phyloP scores from a whole-genome alignment of 2,888 invertebrate genomes.

The Microplitis deprimator region DNA sequence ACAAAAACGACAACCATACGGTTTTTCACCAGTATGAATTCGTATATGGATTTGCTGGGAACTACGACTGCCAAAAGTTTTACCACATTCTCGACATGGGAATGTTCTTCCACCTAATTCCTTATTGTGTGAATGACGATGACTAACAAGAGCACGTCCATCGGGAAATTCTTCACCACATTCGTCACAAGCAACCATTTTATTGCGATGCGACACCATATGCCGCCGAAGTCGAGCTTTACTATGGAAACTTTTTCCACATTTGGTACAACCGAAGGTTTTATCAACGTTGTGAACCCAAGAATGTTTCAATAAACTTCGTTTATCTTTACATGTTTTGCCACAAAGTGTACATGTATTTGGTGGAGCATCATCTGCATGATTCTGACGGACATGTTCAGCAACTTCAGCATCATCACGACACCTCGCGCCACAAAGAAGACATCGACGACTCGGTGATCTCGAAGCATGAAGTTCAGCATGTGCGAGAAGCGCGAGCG shows the following conservation, averaged over 20 bases:
- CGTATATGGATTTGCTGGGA: constrained; percentile 90
- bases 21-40: constrained; percentile 88
- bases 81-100: constrained; percentile 87
- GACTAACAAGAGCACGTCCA: constrained; percentile 79
- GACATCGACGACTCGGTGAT: constrained; percentile 73
- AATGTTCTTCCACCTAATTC: constrained; percentile 78
- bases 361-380: constrained; percentile 76
- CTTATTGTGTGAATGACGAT: constrained; percentile 78
- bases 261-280: constrained; percentile 78
- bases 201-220: constrained; percentile 81
- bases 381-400: constrained; percentile 76
- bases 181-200: constrained; percentile 79
- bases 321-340: constrained; percentile 79
- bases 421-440: constrained; percentile 78
- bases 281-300: constrained; percentile 80
- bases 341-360: constrained; percentile 80
- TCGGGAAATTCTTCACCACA: constrained; percentile 82
- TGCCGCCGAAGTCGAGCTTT: constrained; percentile 77
- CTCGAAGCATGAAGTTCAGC: constrained; percentile 81
- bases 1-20: constrained; percentile 88
- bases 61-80: constrained; percentile 88
- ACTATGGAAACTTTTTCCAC: constrained; percentile 81
- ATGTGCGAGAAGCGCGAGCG: constrained; percentile 83
- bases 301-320: constrained; percentile 79
- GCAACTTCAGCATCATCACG: constrained; percentile 77